phyloP scores from a whole-genome alignment of 2,888 invertebrate genomes.

The Protonemura montana region DNA sequence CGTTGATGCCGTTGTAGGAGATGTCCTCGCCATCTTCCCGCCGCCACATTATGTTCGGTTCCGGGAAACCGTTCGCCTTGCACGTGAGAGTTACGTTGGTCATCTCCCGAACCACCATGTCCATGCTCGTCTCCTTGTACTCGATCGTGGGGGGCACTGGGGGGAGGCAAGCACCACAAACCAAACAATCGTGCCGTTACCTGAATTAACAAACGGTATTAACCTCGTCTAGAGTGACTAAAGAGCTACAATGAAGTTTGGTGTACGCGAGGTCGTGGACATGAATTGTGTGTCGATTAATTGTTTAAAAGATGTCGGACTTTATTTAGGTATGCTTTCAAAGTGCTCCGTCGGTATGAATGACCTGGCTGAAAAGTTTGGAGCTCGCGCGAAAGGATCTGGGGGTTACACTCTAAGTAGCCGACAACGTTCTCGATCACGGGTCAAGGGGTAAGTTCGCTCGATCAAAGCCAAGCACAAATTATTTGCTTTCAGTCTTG shows the following conservation, averaged over 20 bases:
- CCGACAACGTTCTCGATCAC: not conserved
- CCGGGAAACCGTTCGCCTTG: conserved; percentile 56
- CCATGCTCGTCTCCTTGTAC: conserved; percentile 59
- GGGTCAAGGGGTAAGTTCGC: not conserved
- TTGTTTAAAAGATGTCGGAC: not conserved
- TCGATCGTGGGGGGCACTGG: conserved; percentile 61
- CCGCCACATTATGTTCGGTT: conserved; percentile 58
- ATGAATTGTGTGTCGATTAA: not conserved
- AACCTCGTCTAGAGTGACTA: too few relatives aligned
- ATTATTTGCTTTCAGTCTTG: not conserved
- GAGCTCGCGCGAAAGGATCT: not conserved
- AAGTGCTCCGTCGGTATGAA: not conserved
- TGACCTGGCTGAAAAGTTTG: not conserved
- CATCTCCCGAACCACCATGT: conserved; percentile 58
- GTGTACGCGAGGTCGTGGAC: not conserved
- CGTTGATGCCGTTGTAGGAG: conserved; percentile 53
- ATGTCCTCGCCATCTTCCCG: conserved; percentile 56
- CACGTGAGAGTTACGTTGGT: conserved; percentile 57
- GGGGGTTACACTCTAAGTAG: not conserved
- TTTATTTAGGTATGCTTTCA: not conserved
- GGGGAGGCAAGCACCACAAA: not conserved
- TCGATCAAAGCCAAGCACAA: conserved; percentile 7
- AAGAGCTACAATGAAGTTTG: not conserved
- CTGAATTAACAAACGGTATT: too few relatives aligned
- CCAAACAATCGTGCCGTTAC: not conserved